Percentiles rank a stretch among this genome's conserved stretches.
These are phyloP conservation scores for Hypothenemus hampei DNA, from an alignment of 1,140 invertebrate species.

Conservation along the genomic window DNA sequence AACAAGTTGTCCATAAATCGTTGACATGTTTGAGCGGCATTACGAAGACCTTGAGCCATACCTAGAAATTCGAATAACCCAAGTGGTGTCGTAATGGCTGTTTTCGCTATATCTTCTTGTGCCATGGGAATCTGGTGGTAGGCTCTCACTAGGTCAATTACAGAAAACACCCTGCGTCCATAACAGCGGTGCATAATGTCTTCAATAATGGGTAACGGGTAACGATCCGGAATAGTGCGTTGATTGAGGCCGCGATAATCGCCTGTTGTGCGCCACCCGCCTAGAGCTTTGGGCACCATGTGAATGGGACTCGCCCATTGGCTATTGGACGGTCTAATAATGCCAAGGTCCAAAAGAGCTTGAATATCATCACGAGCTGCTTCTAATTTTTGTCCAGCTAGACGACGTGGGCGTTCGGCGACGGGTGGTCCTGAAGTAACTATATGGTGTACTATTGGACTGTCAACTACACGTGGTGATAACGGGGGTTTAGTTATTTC, in stretches of 20 bases:
- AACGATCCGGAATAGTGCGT: background rate
- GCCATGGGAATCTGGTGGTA: constrained; percentile 48
- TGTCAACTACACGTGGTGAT: background rate
- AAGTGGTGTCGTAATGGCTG: constrained; percentile 41
- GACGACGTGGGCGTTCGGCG: background rate
- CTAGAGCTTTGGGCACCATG: background rate
- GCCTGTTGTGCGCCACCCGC: background rate
- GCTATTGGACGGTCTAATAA: background rate
- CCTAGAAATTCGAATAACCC: constrained; percentile 38
- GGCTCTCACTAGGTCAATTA: constrained; percentile 44
- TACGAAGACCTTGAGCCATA: background rate
- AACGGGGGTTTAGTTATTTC: background rate
- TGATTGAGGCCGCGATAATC: background rate
- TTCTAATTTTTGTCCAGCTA: background rate
- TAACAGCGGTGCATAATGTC: background rate
- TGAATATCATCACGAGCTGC: background rate
- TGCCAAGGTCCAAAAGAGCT: background rate
- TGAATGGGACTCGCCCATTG: background rate
- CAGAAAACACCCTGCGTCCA: background rate
- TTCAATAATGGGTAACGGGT: background rate
- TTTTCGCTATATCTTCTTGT: constrained; percentile 41
- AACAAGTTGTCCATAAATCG: background rate
- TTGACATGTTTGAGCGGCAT: background rate
- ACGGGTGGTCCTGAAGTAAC: background rate
- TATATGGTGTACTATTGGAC: background rate